A percentile compares a stretch with the other conserved stretches of the same genome.
These are phyloP conservation scores for Leptinotarsa defecta DNA, from an alignment of 1,140 invertebrate species.

Conservation along the genomic window DNA sequence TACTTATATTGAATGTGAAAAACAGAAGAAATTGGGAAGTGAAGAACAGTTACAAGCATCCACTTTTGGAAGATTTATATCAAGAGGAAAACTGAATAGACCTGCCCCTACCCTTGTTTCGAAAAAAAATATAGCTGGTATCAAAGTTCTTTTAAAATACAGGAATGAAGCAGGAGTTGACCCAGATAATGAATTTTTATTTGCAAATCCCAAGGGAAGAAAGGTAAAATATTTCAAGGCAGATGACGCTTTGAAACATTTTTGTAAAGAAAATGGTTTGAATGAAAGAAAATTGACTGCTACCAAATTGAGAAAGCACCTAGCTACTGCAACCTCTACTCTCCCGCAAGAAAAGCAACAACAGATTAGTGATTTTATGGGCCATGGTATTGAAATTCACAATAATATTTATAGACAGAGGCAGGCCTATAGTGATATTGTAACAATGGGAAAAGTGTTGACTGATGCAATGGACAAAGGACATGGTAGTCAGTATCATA, in stretches of 20 bases:
- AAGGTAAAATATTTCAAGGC: slow-evolving; percentile 7
- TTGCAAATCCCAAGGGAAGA: slow-evolving; percentile 12
- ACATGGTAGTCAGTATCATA: too few species aligned
- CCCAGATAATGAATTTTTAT: slow-evolving; percentile 14
- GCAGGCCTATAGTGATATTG: background rate
- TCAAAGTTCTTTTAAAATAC: slow-evolving; percentile 14
- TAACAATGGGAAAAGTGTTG: background rate
- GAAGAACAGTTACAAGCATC: slow-evolving; percentile 1
- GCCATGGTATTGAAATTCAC: slow-evolving; percentile 14
- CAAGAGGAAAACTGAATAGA: slow-evolving; percentile 19
- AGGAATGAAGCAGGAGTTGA: slow-evolving; percentile 10
- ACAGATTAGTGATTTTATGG: slow-evolving; percentile 22
- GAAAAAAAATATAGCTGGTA: slow-evolving; percentile 7
- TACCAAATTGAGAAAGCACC: slow-evolving; percentile 19
- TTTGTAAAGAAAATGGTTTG: slow-evolving; percentile 16
- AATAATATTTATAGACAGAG: slow-evolving; percentile 21
- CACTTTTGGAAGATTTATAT: slow-evolving; percentile 6
- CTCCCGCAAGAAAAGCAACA: slow-evolving; percentile 1
- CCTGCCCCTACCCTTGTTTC: slow-evolving; percentile 13
- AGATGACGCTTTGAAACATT: background rate
- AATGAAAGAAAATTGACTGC: slow-evolving; percentile 13
- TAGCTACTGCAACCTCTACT: slow-evolving; percentile 17
- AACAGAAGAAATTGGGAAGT: background rate
- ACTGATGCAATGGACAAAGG: background rate
- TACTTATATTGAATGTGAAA: background rate